Conservation (phyloP, 1,140 invertebrate genomes). For the Drosophila navojoa region DNA sequence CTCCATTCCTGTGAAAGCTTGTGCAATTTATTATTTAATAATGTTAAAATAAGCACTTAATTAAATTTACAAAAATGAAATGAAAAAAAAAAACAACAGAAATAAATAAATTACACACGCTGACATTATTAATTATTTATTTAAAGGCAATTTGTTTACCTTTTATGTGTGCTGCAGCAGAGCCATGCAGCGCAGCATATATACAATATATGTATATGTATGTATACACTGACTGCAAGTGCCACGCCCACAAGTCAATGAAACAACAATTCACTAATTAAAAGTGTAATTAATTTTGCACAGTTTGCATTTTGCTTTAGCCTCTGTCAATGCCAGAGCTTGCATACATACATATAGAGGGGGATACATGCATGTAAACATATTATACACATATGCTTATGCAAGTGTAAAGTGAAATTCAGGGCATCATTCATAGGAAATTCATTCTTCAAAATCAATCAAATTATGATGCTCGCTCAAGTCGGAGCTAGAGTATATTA, state of each 20-base stretch:
- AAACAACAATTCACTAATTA: constrained; percentile 15
- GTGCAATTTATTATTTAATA: constrained; percentile 1
- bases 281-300: constrained; percentile 24
- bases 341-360: neutral
- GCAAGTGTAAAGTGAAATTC: no score
- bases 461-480: neutral
- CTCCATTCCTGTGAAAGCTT: neutral
- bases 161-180: no score
- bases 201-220: neutral
- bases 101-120: neutral
- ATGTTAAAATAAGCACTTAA: neutral
- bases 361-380: neutral
- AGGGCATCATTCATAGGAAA: neutral
- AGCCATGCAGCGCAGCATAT: no score
- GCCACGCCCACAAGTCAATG: constrained; percentile 1
- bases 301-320: constrained; percentile 7
- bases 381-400: neutral
- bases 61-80: constrained; percentile 1
- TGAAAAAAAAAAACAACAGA: neutral
- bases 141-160: neutral
- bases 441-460: neutral
- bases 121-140: constrained; percentile 8
- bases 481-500: no score
- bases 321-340: constrained; percentile 7
- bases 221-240: no score